A percentile compares a stretch with the other conserved stretches of the same genome.
Conservation (phyloP, 2,113 vertebrate genomes). For the rat (Rattus norvegicus) region GRCr8 NC_086036.1:74268501-74269000, state of each 20-base stretch:
- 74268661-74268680: background rate
- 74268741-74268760: background rate
- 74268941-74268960: background rate
- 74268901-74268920: background rate
- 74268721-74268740: background rate
- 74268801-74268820: background rate
- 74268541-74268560: slow-evolving; percentile 41
- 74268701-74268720: background rate
- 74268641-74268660: background rate
- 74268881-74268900: background rate
- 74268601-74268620: background rate
- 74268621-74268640: background rate
- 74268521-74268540: background rate
- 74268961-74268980: background rate
- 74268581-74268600: slow-evolving; percentile 38
- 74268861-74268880: background rate
- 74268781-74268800: background rate
- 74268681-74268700: background rate
- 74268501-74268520: background rate
- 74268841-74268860: background rate
- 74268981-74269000: background rate
- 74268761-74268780: background rate
- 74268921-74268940: background rate
- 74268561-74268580: slow-evolving; percentile 34
- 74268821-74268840: background rate